phyloP scores from a whole-genome alignment of 2,888 invertebrate genomes.

The Chironomus tentans region DNA sequence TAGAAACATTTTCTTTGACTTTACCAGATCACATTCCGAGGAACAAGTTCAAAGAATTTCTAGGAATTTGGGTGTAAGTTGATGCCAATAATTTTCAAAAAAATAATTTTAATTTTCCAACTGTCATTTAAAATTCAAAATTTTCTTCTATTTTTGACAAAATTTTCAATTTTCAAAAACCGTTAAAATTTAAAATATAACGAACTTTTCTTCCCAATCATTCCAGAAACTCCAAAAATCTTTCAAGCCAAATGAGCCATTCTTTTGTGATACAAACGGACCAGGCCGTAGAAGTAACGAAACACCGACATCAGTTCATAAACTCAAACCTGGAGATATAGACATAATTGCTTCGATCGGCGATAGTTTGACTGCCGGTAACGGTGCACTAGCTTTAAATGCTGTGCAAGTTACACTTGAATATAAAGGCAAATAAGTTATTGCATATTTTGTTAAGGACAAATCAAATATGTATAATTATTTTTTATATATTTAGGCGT shows the following conservation, averaged over 20 bases:
- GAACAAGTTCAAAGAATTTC: not conserved
- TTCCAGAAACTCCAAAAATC: conserved; percentile 38
- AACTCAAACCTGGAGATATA: conserved; percentile 52
- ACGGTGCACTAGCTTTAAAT: conserved; percentile 44
- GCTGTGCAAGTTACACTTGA: conserved; percentile 41
- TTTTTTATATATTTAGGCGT: conserved; percentile 34
- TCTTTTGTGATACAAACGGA: conserved; percentile 37
- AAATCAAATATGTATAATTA: not conserved
- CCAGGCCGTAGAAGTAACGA: conserved; percentile 30
- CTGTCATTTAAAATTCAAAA: not conserved
- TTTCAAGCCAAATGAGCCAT: conserved; percentile 32
- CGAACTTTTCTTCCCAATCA: not conserved
- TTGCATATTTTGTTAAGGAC: not conserved
- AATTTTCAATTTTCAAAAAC: not conserved
- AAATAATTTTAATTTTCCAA: no score
- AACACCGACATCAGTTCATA: conserved; percentile 47
- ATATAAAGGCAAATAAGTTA: conserved; percentile 35
- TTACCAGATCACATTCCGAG: not conserved
- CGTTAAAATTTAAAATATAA: not conserved
- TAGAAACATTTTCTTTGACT: not conserved
- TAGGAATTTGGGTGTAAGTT: not conserved
- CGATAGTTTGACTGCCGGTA: conserved; percentile 53
- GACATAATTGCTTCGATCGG: conserved; percentile 52
- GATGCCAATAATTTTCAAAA: no score
- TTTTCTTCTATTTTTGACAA: not conserved